Evolutionary conservation across 2,797 vertebrate species (phyloP), one percentile per base, ranked within the genome.

Genomic region (Hephaestus fuliginosus): DNA sequence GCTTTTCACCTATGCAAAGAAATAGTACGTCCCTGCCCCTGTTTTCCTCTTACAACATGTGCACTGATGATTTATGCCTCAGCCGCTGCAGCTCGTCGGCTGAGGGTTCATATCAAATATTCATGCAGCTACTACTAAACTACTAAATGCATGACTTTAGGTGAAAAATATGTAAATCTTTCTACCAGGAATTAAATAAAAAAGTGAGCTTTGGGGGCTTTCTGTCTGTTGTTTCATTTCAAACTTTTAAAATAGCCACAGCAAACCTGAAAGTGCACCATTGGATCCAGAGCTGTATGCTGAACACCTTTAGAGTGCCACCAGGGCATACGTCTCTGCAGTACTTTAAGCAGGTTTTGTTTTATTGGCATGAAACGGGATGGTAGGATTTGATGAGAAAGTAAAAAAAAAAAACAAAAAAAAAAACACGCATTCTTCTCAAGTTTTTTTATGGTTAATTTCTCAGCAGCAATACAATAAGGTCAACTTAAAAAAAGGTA

Each of bases 61-160:
- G 55, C 14, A 15, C 46, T 55, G 49, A 53, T 22, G 46, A 51
- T 63, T 43, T 63, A 33, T 57, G n/a, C 58, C 49, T 33, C 70
- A 60, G 56, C 33, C n/a, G 10, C 2, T n/a, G 11, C 43, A 68
- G 57, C 39, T 14, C 36, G 22, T 36, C 58, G 57, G 18, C 17
- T 58, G 22, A 63, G 57, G 51, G 22, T 70, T 36, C 22, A 28
- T 13, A 74, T 81, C 15, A 78, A 81, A 80, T 72, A 81, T 81
- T 78, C 52, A 86, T 74, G 74, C 41, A 73, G 30, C 58, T 74
- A 49, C 60, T 20, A 4, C 30, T 13, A 39, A 22, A 4, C 30
- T 13, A 39, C 51, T 70, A 48, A 60, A 72, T 33, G 20, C 48
- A 46, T 36, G n/a, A 30, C 53, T 83, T 64, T 49, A 60, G 68